Percentiles rank a stretch among this genome's conserved stretches.
Evolutionary conservation across 1,140 invertebrate species (phyloP).

Genomic region (Bradynema listronoti): DNA sequence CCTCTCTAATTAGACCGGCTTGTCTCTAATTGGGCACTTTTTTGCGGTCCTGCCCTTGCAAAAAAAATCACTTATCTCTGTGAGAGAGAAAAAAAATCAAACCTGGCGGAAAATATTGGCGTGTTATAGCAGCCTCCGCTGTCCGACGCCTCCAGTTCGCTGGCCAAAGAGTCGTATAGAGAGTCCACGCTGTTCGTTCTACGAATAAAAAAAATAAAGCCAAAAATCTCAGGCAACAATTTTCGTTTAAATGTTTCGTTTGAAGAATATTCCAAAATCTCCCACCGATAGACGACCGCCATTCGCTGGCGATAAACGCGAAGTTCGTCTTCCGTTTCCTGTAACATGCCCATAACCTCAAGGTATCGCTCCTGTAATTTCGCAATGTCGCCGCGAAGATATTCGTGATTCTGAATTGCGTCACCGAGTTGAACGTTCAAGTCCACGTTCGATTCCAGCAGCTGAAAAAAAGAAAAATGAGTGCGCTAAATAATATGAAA

Average conservation of each 20-base stretch:
- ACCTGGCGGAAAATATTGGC: constrained; percentile 39
- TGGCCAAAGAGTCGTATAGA: constrained; percentile 50
- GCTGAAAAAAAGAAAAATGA: too few species aligned
- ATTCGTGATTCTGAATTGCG: constrained; percentile 33
- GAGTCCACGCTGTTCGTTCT: constrained; percentile 37
- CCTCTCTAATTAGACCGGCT: too few species aligned
- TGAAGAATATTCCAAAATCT: not conserved
- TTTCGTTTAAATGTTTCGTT: too few species aligned
- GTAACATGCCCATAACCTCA: constrained; percentile 40
- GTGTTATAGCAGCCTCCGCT: constrained; percentile 39
- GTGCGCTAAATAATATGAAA: not conserved
- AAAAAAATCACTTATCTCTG: not conserved
- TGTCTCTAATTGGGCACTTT: not conserved
- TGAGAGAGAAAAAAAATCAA: constrained; percentile 4
- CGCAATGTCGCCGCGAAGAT: constrained; percentile 29
- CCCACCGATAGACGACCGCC: not conserved
- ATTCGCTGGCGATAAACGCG: constrained; percentile 18
- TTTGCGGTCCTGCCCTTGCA: not conserved
- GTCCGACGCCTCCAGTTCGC: constrained; percentile 47
- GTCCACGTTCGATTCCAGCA: constrained; percentile 38
- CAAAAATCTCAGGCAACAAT: too few species aligned
- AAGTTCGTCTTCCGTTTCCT: constrained; percentile 50
- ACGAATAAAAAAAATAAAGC: constrained; percentile 10
- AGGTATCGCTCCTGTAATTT: constrained; percentile 46
- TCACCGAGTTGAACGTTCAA: constrained; percentile 31